Evolutionary conservation across 2,797 vertebrate species (phyloP), one percentile per base, ranked within the genome.

Genomic region (Amblyraja radiata): DNA sequence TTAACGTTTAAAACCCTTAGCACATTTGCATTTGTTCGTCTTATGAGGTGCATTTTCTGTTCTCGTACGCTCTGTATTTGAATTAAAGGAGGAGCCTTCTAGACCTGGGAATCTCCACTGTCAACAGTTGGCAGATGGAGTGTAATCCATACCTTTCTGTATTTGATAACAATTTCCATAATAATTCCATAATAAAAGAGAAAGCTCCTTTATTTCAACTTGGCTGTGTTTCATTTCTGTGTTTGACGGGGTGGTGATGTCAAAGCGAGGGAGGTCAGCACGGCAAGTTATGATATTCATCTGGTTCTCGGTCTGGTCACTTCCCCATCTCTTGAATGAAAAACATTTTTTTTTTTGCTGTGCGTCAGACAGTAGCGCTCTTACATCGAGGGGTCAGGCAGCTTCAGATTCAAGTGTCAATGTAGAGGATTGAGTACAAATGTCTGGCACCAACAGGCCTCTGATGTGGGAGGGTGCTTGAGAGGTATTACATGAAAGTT

Each of bases 91-190:
- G n/a, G 14, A 46, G 68, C 32, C 68, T 91, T 7, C 36, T 13
- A 73, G 32, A 65, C 73, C 21, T 74, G 90, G 65, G 65, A 73
- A 25, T 91, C 90, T 91, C 90, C 71, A 71, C n/a, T 91, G 74
- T 74, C 63, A 54, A 16, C 68, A 91, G 36, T 54, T 91, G 90
- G 90, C 68, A 46, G 68, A 91, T 46, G 18, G 73, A 7, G 5
- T 54, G 90, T 14, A 91, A 91, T 54, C 65, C 63, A 91, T 91
- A 91, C 63, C 39, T 74, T 28, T 25, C 71, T 36, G 68, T 71
- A n/a, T 16, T 32, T 46, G 71, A 91, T 91, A 91, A 91, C 39
- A 74, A 74, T 91, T 91, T 91, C 90, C 90, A 32, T 32, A 32
- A 32, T 32, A 32, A 32, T 32, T 32, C 32, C 0, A 32, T 32